Percentiles rank a stretch among this genome's conserved stretches.
Evolutionary conservation across 1,140 invertebrate species (phyloP).

Genomic region (Lepidostoma basale): DNA sequence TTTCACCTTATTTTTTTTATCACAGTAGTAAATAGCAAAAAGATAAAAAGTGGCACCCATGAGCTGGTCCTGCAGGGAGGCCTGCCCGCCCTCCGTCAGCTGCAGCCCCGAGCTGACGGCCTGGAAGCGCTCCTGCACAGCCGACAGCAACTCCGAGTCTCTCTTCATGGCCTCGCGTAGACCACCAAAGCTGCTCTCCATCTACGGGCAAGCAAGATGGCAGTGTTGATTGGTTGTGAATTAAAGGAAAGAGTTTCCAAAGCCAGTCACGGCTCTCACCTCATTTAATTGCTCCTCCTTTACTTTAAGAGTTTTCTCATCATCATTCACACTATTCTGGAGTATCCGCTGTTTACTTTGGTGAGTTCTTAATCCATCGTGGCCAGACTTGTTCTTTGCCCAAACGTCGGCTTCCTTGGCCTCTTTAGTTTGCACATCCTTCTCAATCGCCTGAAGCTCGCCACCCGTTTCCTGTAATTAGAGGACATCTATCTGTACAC

Average conservation of each 20-base stretch:
- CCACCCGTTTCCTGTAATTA: constrained; percentile 68
- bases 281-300: constrained; percentile 74
- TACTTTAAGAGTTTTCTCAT: constrained; percentile 66
- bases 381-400: constrained; percentile 71
- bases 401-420: constrained; percentile 71
- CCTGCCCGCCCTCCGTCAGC: constrained; percentile 78
- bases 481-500: no score
- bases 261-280: constrained; percentile 47
- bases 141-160: constrained; percentile 71
- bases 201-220: constrained; percentile 42
- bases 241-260: not conserved
- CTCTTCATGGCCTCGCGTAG: constrained; percentile 71
- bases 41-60: constrained; percentile 70
- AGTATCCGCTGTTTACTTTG: constrained; percentile 74
- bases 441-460: constrained; percentile 70
- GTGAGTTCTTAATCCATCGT: constrained; percentile 73
- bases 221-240: no score
- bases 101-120: constrained; percentile 84
- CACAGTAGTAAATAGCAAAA: no score
- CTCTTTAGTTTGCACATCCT: constrained; percentile 68
- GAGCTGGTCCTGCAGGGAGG: constrained; percentile 89
- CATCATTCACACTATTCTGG: constrained; percentile 72
- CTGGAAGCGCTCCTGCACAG: constrained; percentile 81
- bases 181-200: constrained; percentile 71
- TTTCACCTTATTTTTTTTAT: no score